A percentile compares a stretch with the other conserved stretches of the same genome.
Conservation (phyloP, 2,888 invertebrate genomes). For the Nudaria mundana region DNA sequence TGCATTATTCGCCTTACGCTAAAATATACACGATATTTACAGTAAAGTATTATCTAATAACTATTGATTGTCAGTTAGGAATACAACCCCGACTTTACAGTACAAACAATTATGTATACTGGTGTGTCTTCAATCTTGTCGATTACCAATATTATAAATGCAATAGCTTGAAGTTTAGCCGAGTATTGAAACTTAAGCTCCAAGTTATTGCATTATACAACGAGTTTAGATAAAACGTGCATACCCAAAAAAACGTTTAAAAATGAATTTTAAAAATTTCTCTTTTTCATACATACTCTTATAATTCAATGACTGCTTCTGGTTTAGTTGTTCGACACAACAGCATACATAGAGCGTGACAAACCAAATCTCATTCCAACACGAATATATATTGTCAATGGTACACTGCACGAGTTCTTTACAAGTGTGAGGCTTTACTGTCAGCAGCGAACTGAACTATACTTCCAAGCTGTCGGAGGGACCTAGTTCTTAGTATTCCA, state of each 20-base stretch:
- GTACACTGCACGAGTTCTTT: constrained; percentile 32
- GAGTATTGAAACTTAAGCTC: too few species aligned
- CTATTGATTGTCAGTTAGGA: constrained; percentile 35
- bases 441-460: constrained; percentile 3
- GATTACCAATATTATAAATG: too few species aligned
- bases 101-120: constrained; percentile 9
- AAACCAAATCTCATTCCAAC: constrained; percentile 16
- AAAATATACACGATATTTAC: constrained; percentile 57
- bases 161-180: too few species aligned
- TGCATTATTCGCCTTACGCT: constrained; percentile 34
- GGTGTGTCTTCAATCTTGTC: background rate
- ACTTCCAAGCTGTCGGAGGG: too few species aligned
- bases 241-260: too few species aligned
- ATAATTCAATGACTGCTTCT: too few species aligned
- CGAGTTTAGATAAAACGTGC: too few species aligned
- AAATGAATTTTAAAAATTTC: too few species aligned
- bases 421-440: constrained; percentile 9
- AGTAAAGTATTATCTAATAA: constrained; percentile 34
- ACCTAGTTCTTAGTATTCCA: too few species aligned
- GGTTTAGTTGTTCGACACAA: too few species aligned
- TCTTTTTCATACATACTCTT: too few species aligned
- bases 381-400: constrained; percentile 34
- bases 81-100: constrained; percentile 27
- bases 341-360: constrained; percentile 10
- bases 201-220: too few species aligned